Evolutionary conservation across 2,888 invertebrate genomes (phyloP), one percentile per base, ranked within the genome.

Genomic region (Tanypteryx hageni): DNA sequence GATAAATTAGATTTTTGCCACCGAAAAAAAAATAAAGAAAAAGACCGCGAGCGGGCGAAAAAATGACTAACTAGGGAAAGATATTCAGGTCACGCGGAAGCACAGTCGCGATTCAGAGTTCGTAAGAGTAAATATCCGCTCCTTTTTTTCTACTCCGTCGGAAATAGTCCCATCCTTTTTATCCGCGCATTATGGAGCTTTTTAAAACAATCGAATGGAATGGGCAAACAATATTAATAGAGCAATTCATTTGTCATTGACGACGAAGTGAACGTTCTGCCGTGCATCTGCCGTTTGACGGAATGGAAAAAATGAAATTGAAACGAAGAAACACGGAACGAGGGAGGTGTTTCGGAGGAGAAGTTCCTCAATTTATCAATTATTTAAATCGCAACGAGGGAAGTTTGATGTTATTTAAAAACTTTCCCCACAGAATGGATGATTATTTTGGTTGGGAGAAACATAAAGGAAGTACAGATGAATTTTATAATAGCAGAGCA

Each of bases 1-100:
- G 83, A 83, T 83, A 83, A 83, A 83, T 83, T 83, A 57, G 18
- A 57, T 83, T 83, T 83, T 44, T n/a, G 44, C 10, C 83, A n/a
- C 18, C 56, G 83, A 11, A 18, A 83, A 83, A 82, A 57, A 56
- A 83, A 83, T 56, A 56, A n/a, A 83, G 11, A 56, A n/a, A 83
- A n/a, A 56, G 18, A 56, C 57, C 13, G 56, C 56, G 18, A 2
- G 1, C 14, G 4, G 83, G 83, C 44, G 57, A 44, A 44, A 83
- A 64, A 64, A 83, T 57, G 18, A 83, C 44, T 83, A 83, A 57
- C 57, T 57, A 57, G n/a, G 44, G 44, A 83, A 83, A 83, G 83
- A 11, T 56, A 83, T 83, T 83, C 83, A n/a, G 83, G 83, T 56
- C 83, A 83, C 57, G 83, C 44, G 57, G 57, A 83, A 83, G 57